Conservation (phyloP, 2,113 vertebrate genomes). For the Orthonyx spaldingii region DNA sequence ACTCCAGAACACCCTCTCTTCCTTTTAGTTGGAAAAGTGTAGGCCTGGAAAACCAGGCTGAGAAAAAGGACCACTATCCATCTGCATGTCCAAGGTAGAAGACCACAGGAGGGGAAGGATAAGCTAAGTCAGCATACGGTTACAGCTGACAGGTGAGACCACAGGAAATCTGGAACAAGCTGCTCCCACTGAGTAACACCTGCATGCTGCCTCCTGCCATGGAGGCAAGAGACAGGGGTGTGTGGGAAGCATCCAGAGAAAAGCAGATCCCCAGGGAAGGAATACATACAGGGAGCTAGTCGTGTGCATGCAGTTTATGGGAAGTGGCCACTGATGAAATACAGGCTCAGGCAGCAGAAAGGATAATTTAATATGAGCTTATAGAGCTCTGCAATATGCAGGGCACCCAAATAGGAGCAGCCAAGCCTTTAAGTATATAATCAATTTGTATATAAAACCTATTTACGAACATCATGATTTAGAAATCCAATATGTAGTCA, state of each 20-base stretch:
- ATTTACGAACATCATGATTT: not conserved
- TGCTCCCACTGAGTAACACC: not conserved
- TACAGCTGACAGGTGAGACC: not conserved
- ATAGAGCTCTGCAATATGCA: not conserved
- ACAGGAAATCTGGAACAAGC: not conserved
- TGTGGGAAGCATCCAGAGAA: not conserved
- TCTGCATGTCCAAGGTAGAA: not conserved
- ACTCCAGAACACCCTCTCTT: not conserved
- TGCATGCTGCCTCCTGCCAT: not conserved
- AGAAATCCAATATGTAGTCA: not conserved
- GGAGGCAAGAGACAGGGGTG: accelerated
- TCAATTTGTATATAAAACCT: not conserved
- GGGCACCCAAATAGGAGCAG: not conserved
- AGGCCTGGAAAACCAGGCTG: not conserved
- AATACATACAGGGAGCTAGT: not conserved
- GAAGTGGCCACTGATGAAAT: not conserved
- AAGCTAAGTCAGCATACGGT: not conserved
- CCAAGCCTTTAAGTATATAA: not conserved
- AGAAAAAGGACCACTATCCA: not conserved
- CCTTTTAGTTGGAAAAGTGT: not conserved
- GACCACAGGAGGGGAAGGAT: not conserved
- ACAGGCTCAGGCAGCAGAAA: not conserved
- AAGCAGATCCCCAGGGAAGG: not conserved
- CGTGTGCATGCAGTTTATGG: not conserved
- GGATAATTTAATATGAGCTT: not conserved